Evolutionary conservation across 2,113 vertebrate species (phyloP).

Genomic region (Uropsilus gracilis): DNA sequence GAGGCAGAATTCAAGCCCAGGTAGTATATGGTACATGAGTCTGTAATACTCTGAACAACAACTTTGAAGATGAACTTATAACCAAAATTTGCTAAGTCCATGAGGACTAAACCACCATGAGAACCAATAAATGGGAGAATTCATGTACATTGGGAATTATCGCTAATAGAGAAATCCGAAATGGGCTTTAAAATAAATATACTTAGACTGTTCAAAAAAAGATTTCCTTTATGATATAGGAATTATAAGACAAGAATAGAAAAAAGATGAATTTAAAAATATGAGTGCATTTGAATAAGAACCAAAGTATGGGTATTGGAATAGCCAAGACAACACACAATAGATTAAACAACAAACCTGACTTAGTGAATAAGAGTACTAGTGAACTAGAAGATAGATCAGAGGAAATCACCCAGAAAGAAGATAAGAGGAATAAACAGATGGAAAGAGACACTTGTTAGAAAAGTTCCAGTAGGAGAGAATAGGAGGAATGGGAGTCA

Average conservation of each 20-base stretch:
- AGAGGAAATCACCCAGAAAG: not conserved
- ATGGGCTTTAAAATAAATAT: constrained; percentile 21
- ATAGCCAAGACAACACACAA: not conserved
- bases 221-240: not conserved
- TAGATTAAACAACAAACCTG: not conserved
- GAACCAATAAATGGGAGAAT: not conserved
- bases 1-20: constrained; percentile 30
- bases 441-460: not conserved
- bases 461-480: not conserved
- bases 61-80: constrained; percentile 6
- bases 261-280: not conserved
- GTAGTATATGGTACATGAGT: not conserved
- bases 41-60: not conserved
- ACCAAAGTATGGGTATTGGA: not conserved
- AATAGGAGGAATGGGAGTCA: not conserved
- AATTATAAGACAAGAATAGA: not conserved
- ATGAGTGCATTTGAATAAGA: not conserved
- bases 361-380: not conserved
- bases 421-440: not conserved
- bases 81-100: constrained; percentile 5
- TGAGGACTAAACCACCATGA: not conserved
- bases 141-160: not conserved
- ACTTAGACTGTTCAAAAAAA: constrained; percentile 18
- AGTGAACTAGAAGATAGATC: not conserved
- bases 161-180: constrained; percentile 28